Base-by-base conservation (phyloP, 2,888 invertebrate species). In the Plagodis pulveraria region DNA sequence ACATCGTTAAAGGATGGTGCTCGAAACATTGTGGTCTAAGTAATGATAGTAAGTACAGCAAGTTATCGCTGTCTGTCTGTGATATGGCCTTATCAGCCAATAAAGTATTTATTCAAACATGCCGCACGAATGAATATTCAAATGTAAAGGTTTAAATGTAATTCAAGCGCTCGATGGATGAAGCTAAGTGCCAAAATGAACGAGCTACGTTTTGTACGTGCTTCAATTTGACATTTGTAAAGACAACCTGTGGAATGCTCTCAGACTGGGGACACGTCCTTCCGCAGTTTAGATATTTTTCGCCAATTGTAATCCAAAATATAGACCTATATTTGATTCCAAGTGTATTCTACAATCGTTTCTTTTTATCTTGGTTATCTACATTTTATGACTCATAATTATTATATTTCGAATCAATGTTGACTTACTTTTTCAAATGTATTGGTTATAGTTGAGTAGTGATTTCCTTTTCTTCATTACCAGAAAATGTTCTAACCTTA, bases 31-130 rank as follows among this genome's bases (percentile, higher is more conserved):
- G 36, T 36, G 36, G 7, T 36, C 36, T 36, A 41, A 22, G 22
- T 22, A n/a, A 22, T 22, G 22, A 22, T 33, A 32, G 36, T 5
- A 12, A 35, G 10, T 72, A 72, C 80, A 84, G 80, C 79, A 73
- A 74, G 70, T 66, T 76, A 80, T 78, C 83, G 81, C 51, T 36
- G 36, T 6, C 22, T 22, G 22, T 22, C 22, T 22, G 22, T 22
- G 22, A 22, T 22, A 22, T 22, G 22, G 22, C 22, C 22, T 22
- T 22, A 22, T 22, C 22, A 22, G 22, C 22, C 22, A 22, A 22
- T 22, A 22, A 22, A 22, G 22, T 22, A 4, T 22, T 2, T 4
- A 22, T 22, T 22, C 22, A 22, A 22, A 22, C 22, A 22, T 22
- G 22, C 11, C n/a, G 9, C 6, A 38, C 5, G 38, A 4, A 1